Percentiles rank a stretch among this genome's conserved stretches.
phyloP scores from a whole-genome alignment of 30 jellyfish, hydroid and myxozoan genomes.

The Nemopilema nomurai region DNA sequence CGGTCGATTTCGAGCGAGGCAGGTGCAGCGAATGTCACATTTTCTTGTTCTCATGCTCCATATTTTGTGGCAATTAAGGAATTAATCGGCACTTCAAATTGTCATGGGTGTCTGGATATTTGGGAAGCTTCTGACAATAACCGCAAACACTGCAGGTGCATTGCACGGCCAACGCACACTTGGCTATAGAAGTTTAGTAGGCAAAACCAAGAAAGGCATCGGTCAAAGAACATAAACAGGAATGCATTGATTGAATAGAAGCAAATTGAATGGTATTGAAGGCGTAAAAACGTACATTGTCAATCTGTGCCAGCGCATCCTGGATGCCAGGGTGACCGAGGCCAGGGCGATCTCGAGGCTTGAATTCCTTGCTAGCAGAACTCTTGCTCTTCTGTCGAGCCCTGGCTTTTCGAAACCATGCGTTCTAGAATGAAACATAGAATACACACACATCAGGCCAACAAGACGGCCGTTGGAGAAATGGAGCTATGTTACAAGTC shows the following conservation, averaged over 20 bases:
- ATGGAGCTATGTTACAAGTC: too few species aligned
- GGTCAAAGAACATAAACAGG: not conserved
- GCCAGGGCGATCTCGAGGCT: conserved; percentile 97
- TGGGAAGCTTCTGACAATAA: not conserved
- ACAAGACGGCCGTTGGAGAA: too few species aligned
- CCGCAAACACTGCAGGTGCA: too few species aligned
- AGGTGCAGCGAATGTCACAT: not conserved
- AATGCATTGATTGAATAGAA: not conserved
- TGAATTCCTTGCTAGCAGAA: conserved; percentile 69
- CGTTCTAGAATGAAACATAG: conserved; percentile 69
- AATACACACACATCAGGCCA: too few species aligned
- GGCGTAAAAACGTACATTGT: conserved; percentile 55
- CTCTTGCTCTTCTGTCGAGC: conserved; percentile 57
- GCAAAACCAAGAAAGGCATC: too few species aligned
- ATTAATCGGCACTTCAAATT: not conserved
- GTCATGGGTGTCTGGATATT: not conserved
- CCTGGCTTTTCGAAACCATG: conserved; percentile 92
- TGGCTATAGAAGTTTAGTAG: too few species aligned
- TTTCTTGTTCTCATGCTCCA: too few species aligned
- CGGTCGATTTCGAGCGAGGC: too few species aligned
- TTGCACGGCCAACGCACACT: too few species aligned
- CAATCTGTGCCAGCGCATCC: conserved; percentile 59
- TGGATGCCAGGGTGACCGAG: conserved; percentile 74
- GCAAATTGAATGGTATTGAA: not conserved
- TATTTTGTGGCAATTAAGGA: too few species aligned